Conservation (phyloP, 2,888 invertebrate species). For the Aquatica leii region DNA sequence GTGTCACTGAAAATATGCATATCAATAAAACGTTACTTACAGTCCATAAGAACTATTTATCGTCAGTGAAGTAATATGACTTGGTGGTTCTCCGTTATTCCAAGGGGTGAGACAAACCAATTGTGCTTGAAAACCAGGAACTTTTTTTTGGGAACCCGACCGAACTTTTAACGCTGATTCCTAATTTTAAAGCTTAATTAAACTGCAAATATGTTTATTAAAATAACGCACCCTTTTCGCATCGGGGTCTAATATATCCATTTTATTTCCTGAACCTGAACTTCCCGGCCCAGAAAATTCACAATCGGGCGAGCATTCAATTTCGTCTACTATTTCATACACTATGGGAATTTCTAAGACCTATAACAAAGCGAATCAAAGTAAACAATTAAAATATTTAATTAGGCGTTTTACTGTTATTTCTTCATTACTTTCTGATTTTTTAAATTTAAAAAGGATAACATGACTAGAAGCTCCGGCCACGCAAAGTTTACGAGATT, state of each 20-base stretch:
- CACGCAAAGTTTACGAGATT: constrained; percentile 88
- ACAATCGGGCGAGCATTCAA: constrained; percentile 81
- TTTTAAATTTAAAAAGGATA: constrained; percentile 94
- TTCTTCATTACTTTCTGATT: constrained; percentile 85
- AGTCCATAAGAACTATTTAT: constrained; percentile 97
- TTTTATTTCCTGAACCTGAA: constrained; percentile 55
- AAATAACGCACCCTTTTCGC: constrained; percentile 62
- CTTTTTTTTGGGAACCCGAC: constrained; percentile 81
- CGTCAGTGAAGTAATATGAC: constrained; percentile 87
- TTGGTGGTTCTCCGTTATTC: constrained; percentile 79
- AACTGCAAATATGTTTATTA: no score
- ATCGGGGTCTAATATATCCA: constrained; percentile 60
- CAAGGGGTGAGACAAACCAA: constrained; percentile 92
- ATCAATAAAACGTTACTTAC: constrained; percentile 75
- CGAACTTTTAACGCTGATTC: constrained; percentile 70
- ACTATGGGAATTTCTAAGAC: constrained; percentile 88
- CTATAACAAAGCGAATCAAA: no score
- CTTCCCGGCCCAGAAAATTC: constrained; percentile 67
- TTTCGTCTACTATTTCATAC: constrained; percentile 82
- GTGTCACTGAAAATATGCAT: no score
- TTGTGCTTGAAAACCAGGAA: constrained; percentile 97
- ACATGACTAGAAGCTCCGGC: constrained; percentile 95
- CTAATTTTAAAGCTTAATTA: constrained; percentile 42
- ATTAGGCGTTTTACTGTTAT: constrained; percentile 69
- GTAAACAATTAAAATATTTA: not conserved